Base-by-base conservation (phyloP, 2,113 vertebrate genomes). In the Morphnarchus princeps region DNA sequence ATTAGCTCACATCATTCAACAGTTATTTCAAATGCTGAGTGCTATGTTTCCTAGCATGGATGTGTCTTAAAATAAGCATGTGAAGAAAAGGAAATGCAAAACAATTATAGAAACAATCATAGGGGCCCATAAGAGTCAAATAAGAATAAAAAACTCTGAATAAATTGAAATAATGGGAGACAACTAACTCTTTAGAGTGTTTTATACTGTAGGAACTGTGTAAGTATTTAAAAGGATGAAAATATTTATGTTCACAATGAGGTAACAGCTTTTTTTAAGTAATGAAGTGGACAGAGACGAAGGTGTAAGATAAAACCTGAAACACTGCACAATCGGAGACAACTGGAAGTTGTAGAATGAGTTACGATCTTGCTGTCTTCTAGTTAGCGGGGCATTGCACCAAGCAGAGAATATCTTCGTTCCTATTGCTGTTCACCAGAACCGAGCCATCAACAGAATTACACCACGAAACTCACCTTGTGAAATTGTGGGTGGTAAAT, bases 1-100 rank as follows among this genome's bases (percentile, higher is more conserved):
- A 85, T 65, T 24, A 92, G n/a, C 57, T 90, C 74, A 72, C 78
- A 90, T 90, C 47, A 69, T 82, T 88, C 82, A 91, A 61, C 36
- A 71, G 77, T 52, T 96, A 95, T 96, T 96, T 95, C 69, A 52
- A 94, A 93, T 52, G 61, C 77, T 82, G 28, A 25, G 38, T 57
- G 47, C 65, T 82, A 55, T 4, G 26, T 91, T 72, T 93, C 77
- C 84, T 87, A 84, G 65, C 65, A 79, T 82, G 77, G 47, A 87
- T 31, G 5, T 80, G 8, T 47, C 87, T 82, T 84, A 94, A 95
- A 97, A 94, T 78, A 96, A 89, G 52, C 38, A 67, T 42, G 45
- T 89, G 47, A 95, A 49, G 65, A 87, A 87, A 26, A 84, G 29
- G 26, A 96, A 94, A 84, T 55, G 28, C 7, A 59, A 92, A 87